A percentile compares a stretch with the other conserved stretches of the same genome.
These are phyloP conservation scores for Mesorhabditis spiculigera DNA, from an alignment of 2,888 invertebrate species.

Conservation along the genomic window DNA sequence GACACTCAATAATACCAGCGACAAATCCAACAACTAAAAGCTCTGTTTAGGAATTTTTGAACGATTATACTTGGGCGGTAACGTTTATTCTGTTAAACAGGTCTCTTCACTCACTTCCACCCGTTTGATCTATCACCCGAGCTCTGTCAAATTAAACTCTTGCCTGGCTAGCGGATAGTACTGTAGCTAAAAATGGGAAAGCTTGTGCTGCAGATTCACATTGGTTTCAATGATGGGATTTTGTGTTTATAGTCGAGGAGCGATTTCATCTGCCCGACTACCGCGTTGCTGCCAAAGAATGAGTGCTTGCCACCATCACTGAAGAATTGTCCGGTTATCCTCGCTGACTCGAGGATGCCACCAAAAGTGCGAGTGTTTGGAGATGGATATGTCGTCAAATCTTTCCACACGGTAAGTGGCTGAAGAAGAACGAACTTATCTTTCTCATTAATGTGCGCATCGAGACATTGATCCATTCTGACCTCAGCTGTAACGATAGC, in stretches of 20 bases:
- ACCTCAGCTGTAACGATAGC: no score
- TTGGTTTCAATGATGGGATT: background rate
- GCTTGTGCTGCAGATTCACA: no score
- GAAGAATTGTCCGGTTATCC: slow-evolving; percentile 4
- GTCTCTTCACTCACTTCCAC: no score
- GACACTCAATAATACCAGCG: background rate
- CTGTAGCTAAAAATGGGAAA: no score
- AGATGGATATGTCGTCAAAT: slow-evolving; percentile 1
- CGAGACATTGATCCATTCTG: background rate
- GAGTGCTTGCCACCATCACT: slow-evolving; percentile 1
- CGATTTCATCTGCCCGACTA: background rate
- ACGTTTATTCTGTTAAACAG: no score
- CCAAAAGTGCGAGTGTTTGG: background rate
- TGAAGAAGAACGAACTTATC: background rate
- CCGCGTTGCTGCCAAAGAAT: background rate
- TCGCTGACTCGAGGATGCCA: slow-evolving; percentile 2
- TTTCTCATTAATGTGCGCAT: background rate
- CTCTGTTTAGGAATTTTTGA: no score
- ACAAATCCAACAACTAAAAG: no score
- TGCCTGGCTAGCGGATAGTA: no score
- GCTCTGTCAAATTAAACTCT: no score
- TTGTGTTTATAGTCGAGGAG: background rate
- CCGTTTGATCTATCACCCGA: no score
- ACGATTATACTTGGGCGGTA: no score
- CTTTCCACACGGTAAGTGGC: background rate